Base-by-base conservation (phyloP, 2,113 vertebrate genomes). In the Triplophysa rosa region DNA sequence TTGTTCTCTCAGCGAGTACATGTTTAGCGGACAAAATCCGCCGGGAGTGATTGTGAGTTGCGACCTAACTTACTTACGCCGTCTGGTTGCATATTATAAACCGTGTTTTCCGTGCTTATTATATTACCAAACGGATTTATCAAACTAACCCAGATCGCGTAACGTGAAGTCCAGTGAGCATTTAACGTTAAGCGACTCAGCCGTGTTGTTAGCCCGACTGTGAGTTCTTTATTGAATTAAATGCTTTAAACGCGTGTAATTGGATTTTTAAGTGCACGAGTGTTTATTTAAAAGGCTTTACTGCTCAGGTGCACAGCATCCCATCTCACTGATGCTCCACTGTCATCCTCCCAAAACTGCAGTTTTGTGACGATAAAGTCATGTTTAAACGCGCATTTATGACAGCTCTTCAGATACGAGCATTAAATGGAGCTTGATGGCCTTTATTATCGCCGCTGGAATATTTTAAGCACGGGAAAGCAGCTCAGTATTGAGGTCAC, bases 191-290 rank as follows among this genome's bases (percentile, higher is more conserved):
- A 65, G 61, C 62, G 73, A 76, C n/a, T 67, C 33, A 5, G 52
- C 29, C 1, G 45, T 65, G 71, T 45, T n/a, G 58, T 72, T 59
- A 59, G 58, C 21, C 24, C 0, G 26, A 17, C 33, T 26, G 47
- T 33, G 42, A 68, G 42, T 65, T 54, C 49, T 21, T 85, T 84
- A 87, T 89, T 63, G 74, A 86, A 87, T 91, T 85, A 89, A 80
- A 73, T 75, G 47, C 63, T 1, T 86, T 89, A 85, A 83, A 40
- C 88, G 63, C 40, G 80, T 73, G 61, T 91, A 92, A 92, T 86
- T 88, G 88, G 93, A 91, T 91, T 90, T 86, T 45, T 77, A 40
- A 29, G 70, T 54, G 72, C 7, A 29, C 1, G 11, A 21, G 52
- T 21, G 52, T 49, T 0, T 21, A 6, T 78, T 79, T 79, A 47